These are phyloP conservation scores for Eulemur mongoz DNA, from an alignment of 2,797 vertebrate genomes.

Conservation along the genomic window DNA sequence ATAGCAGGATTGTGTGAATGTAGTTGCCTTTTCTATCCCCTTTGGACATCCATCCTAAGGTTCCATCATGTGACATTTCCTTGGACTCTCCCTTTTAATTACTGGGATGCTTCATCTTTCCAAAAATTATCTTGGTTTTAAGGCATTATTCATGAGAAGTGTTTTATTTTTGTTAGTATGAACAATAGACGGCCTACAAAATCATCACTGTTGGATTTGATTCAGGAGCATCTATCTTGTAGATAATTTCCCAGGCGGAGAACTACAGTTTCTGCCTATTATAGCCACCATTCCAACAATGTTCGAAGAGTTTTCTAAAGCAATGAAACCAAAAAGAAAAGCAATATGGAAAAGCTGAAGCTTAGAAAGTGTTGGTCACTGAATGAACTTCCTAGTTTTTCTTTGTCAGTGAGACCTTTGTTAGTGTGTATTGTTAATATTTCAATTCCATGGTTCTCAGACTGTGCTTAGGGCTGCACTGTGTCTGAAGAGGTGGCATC, in stretches of 20 bases:
- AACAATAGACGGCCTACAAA: not conserved
- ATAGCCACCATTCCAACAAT: not conserved
- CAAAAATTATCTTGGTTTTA: not conserved
- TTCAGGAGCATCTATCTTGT: not conserved
- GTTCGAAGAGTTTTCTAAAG: conserved; percentile 17
- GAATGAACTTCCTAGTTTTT: not conserved
- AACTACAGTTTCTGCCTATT: not conserved
- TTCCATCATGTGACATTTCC: not conserved
- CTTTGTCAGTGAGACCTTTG: not conserved
- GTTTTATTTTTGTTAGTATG: not conserved
- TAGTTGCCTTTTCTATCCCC: not conserved
- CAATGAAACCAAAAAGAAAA: not conserved
- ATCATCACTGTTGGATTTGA: not conserved
- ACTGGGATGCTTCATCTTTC: not conserved
- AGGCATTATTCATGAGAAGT: not conserved
- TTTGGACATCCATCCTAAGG: not conserved
- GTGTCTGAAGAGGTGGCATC: not conserved
- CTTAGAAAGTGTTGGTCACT: not conserved
- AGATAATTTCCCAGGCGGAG: not conserved
- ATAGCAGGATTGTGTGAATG: not conserved
- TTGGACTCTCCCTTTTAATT: not conserved
- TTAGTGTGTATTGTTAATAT: not conserved
- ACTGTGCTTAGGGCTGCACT: not conserved
- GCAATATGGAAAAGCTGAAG: not conserved
- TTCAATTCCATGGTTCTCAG: not conserved